Evolutionary conservation across 2,113 vertebrate species (phyloP), one percentile per base, ranked within the genome.

Genomic region (Oxyura jamaicensis): DNA sequence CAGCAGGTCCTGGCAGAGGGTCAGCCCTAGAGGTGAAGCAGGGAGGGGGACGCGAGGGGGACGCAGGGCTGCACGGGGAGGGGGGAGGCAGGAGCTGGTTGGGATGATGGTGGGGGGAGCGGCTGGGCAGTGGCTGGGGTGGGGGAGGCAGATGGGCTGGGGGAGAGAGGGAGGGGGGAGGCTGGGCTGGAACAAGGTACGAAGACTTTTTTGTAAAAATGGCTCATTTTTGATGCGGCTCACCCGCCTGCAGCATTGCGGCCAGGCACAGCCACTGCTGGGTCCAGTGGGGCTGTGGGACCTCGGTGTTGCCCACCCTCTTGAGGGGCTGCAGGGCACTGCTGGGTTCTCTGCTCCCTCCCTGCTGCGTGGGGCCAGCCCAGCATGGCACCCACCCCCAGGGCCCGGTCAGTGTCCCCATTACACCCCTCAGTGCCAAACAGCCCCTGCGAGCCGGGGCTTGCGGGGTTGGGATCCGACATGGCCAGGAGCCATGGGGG

Each of bases 401-500:
- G 46, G 46, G 22, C 46, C 20, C 46, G 10, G 10, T 20, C 31
- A 8, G 56, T 33, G 31, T 35, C 66, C 74, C 39, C 0, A 2
- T 81, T 62, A 74, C 67, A 35, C 74, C 3, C 0, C 81, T 75
- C 3, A 2, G 88, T 94, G 84, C 95, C 90, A 88, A 88, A 39
- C 55, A 4, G 0, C 80, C 65, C 0, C 0, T 55, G 25, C 18
- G 2, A 3, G 31, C 66, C 72, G 83, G 67, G 67, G 82, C 44
- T 87, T 1, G 2, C 0, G 0, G 63, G 65, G 48, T 75, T 9
- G 1, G 72, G 36, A 19, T 67, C n/a, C 0, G 15, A 48, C 62
- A 63, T 0, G 0, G 42, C 3, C 0, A 1, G 46, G 82, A 83
- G 68, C 89, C 52, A 1, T 6, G 1, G 11, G 4, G 26, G 28